Evolutionary conservation across 2,797 vertebrate genomes (phyloP), one percentile per base, ranked within the genome.

Genomic region (Huso huso): DNA sequence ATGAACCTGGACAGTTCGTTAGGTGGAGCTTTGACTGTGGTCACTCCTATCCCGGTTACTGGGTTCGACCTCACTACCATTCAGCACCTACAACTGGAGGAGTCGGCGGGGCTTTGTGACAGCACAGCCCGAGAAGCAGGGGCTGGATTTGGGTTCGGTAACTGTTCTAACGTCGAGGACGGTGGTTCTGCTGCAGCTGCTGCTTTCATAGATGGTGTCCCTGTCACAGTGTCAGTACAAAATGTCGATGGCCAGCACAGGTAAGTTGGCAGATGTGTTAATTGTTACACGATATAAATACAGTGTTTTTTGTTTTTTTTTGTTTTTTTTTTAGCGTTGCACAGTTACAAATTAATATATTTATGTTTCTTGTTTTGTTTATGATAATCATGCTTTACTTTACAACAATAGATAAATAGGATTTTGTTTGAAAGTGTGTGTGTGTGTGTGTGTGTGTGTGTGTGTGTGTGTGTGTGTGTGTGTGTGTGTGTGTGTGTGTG

Each of bases 201-300:
- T 15, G 55, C 69, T 23, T 73, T 67, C 61, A 68, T 70, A 11
- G 66, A 68, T 51, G 65, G 68, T 11, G 63, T 68, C 11, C 71
- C 74, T 15, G 71, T 73, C 50, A 73, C 74, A 5, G 69, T 75
- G 50, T 75, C 72, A n/a, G 49, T 75, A 11, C 68, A 73, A 48
- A 61, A 70, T 18, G 61, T 70, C 18, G 74, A 70, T 52, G 66
- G 72, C 7, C 72, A 73, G 62, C 70, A 75, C 55, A 75, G 70
- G 72, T 75, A 68, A 5, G 9, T 57, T 13, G 12, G 23, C 15
- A 50, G 11, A 62, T 37, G 37, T 37, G 37, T 37, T 37, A 37
- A 37, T 4, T 37, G 37, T 37, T 37, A 37, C 15, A 37, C 23
- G 23, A 4, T 4, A 37, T 37, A 37, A 37, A 37, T 37, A 37